Conservation (phyloP, 2,113 vertebrate species). For the Toxostoma redivivum region DNA sequence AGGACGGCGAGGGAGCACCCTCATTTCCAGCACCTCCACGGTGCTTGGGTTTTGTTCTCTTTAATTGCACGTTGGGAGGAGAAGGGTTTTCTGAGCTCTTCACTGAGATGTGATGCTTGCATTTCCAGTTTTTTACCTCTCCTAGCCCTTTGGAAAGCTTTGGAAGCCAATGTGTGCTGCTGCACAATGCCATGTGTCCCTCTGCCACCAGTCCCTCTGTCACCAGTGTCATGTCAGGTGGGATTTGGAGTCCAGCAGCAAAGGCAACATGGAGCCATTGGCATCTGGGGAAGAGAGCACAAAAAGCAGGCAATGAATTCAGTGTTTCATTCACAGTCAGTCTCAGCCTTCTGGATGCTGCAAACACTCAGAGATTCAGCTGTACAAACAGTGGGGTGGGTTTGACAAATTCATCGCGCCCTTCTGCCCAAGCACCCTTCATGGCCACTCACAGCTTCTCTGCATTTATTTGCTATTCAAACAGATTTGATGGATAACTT, state of each 20-base stretch:
- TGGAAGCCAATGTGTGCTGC: neutral
- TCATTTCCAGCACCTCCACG: neutral
- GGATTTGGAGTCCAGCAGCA: neutral
- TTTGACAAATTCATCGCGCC: constrained; percentile 22
- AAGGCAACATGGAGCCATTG: fast-evolving
- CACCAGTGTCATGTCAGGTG: fast-evolving
- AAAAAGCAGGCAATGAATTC: neutral
- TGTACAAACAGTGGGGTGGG: neutral
- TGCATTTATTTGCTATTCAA: neutral
- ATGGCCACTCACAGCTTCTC: neutral
- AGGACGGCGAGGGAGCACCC: neutral
- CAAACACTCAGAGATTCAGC: neutral
- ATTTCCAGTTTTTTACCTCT: neutral
- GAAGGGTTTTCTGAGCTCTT: neutral
- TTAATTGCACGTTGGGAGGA: neutral
- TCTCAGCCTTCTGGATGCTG: neutral
- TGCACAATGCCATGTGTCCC: fast-evolving
- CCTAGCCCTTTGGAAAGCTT: neutral
- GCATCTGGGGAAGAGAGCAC: neutral
- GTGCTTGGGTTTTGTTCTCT: neutral
- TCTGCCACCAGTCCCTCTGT: neutral
- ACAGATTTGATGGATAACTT: constrained; percentile 1
- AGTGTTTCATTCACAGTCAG: neutral
- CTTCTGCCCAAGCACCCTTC: constrained; percentile 19
- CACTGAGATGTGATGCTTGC: neutral